These are phyloP conservation scores for Bambusicola thoracicus DNA, from an alignment of 2,113 vertebrate species.

Conservation along the genomic window DNA sequence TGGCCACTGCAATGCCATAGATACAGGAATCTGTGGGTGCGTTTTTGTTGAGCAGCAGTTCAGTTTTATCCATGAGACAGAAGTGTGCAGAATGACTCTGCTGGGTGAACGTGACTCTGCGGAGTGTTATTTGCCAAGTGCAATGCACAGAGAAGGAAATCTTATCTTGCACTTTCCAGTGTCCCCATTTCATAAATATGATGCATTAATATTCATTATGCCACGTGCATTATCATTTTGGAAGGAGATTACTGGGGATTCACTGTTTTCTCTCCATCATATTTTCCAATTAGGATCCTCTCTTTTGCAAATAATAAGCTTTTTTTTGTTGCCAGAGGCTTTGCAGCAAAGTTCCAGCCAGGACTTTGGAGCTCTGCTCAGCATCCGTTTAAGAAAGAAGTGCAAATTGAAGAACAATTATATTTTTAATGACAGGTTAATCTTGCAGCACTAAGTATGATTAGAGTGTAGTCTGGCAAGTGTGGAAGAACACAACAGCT, in stretches of 20 bases:
- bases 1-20: fast-evolving
- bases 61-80: neutral
- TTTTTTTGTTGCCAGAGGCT: slow-evolving; percentile 70
- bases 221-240: slow-evolving; percentile 70
- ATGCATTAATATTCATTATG: slow-evolving; percentile 78
- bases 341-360: slow-evolving; percentile 59
- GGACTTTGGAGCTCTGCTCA: slow-evolving; percentile 41
- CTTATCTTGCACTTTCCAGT: slow-evolving; percentile 70
- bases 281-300: slow-evolving; percentile 78
- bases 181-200: slow-evolving; percentile 71
- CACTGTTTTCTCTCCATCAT: slow-evolving; percentile 73
- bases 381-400: slow-evolving; percentile 55
- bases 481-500: neutral
- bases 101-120: neutral
- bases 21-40: neutral
- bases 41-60: neutral
- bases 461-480: slow-evolving; percentile 22
- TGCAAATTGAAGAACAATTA: slow-evolving; percentile 67
- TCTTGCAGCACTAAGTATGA: slow-evolving; percentile 42
- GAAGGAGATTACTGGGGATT: slow-evolving; percentile 75
- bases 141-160: slow-evolving; percentile 8
- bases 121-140: neutral
- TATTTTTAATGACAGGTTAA: slow-evolving; percentile 73
- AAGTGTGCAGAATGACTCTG: neutral
- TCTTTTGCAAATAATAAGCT: slow-evolving; percentile 78